Conservation (phyloP, 2,888 invertebrate species). For the Hydriomena furcata region DNA sequence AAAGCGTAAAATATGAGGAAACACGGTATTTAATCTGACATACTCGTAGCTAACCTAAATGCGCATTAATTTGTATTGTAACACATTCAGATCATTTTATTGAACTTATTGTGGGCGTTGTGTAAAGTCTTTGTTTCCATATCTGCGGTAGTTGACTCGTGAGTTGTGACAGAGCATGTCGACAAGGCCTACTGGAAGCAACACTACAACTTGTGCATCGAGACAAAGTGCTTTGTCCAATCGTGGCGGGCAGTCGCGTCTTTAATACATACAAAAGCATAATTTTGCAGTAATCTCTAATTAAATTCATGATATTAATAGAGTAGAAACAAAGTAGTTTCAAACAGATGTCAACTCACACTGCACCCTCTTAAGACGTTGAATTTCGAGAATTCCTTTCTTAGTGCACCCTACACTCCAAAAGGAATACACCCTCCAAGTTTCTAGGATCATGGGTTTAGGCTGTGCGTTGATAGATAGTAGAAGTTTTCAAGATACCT, state of each 20-base stretch:
- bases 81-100: constrained; percentile 39
- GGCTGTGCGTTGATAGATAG: too few species aligned
- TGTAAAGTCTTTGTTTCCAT: constrained; percentile 19
- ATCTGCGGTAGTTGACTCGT: constrained; percentile 23
- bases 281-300: neutral
- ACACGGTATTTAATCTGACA: constrained; percentile 40
- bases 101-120: constrained; percentile 20
- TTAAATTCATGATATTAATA: neutral
- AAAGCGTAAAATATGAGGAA: constrained; percentile 23
- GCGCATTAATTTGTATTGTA: constrained; percentile 20
- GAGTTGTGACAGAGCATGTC: constrained; percentile 22
- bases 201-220: constrained; percentile 10
- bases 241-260: neutral
- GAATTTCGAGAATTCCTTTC: too few species aligned
- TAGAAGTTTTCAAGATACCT: too few species aligned
- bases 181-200: constrained; percentile 19
- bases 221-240: constrained; percentile 16
- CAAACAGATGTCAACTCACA: too few species aligned
- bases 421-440: too few species aligned
- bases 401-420: too few species aligned
- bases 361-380: too few species aligned
- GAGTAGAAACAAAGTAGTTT: too few species aligned
- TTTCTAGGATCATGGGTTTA: too few species aligned
- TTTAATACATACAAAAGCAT: neutral
- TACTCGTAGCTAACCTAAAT: constrained; percentile 39